Base-by-base conservation (phyloP, 2,113 vertebrate genomes). In the Elachura formosa region DNA sequence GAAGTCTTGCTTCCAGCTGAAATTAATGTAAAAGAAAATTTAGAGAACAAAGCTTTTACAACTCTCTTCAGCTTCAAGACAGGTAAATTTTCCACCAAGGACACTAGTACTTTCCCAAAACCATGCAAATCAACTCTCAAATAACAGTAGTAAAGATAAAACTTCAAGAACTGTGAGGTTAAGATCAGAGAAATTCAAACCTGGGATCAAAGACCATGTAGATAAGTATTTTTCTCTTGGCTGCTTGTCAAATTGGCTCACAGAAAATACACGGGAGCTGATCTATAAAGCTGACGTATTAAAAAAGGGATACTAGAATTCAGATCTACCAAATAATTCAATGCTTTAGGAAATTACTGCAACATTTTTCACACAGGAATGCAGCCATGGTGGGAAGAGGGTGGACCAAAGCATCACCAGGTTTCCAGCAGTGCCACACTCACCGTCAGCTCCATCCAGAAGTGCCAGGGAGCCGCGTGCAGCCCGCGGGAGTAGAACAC, bases 371-470 rank as follows among this genome's bases (percentile, higher is more conserved):
- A 78, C 33, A 3, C 0, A 18, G 24, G 20, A 66, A 59, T 3
- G 43, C 16, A 51, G 29, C 34, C 26, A 7, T 2, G 12, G 34
- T 14, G 16, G 41, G 36, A 82, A 29, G 11, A 48, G 26, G 11
- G 20, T 3, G 14, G 45, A 38, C 10, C 52, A 41, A 25, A 23
- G 33, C 31, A 45, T 10, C 0, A 0, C 1, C 0, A 2, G 6
- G 10, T 9, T 64, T 61, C 36, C 71, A 45, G 78, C 4, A 3
- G n/a, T 0, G 0, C 55, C 3, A 3, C 38, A 69, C 97, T 91
- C 95, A 99, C 99, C 97, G 98, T 98, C 68, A 99, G 96, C 90
- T 99, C 99, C 58, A 99, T 96, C 99, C 99, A 99, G 96, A 99
- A 99, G 72, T 40, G 98, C 99, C 99, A 99, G 0, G 98, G 95